Conservation (phyloP, 2,113 vertebrate species). For the Bothrops jararaca region DNA sequence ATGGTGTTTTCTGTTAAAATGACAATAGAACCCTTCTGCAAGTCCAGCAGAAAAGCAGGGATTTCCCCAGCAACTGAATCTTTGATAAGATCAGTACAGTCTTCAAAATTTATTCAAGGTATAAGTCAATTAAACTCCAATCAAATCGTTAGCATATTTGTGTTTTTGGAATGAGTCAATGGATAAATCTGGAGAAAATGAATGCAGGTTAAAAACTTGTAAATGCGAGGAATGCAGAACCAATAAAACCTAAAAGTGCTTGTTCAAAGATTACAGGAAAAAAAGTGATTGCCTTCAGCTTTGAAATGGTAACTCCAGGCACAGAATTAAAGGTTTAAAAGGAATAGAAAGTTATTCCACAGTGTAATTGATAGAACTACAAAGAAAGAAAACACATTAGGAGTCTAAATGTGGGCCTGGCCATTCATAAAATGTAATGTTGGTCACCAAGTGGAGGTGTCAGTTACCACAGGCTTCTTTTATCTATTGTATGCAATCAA, state of each 20-base stretch:
- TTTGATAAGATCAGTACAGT: background rate
- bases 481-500: background rate
- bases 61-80: background rate
- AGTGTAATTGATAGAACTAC: background rate
- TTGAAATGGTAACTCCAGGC: background rate
- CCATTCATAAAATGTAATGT: background rate
- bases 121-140: slow-evolving; percentile 6
- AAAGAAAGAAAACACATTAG: background rate
- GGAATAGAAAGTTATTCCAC: background rate
- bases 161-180: background rate
- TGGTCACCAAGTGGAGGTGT: background rate
- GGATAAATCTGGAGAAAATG: background rate
- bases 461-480: background rate
- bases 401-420: background rate
- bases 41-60: background rate
- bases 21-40: slow-evolving; percentile 4
- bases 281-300: background rate
- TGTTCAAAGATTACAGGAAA: background rate
- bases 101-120: background rate
- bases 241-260: background rate
- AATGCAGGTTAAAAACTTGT: slow-evolving; percentile 5
- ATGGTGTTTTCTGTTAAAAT: slow-evolving; percentile 16
- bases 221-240: background rate
- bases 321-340: background rate
- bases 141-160: background rate